Base-by-base conservation (phyloP, 2,888 invertebrate species). In the Erynnis tages region DNA sequence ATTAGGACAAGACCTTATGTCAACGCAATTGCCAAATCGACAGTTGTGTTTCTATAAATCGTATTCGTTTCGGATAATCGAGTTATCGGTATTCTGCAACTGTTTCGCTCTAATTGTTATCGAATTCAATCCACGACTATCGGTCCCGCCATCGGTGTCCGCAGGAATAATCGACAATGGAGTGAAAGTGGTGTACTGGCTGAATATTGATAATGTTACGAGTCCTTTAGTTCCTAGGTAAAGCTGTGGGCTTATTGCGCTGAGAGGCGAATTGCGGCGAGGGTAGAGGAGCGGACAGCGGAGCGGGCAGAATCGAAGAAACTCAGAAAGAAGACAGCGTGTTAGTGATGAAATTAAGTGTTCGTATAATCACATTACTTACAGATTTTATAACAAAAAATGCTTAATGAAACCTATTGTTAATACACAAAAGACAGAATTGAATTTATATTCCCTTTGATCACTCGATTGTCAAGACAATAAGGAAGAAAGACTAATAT, bases 101-200 rank as follows among this genome's bases (percentile, higher is more conserved):
- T 49, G 65, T 71, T 69, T 67, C 71, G 75, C 71, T 75, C 72
- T 65, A 71, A 47, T 73, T 76, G 55, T 58, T 67, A 73, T 69
- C 62, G 60, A 65, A 79, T 76, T 73, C 73, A 70, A 60, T 64
- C 62, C 73, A 71, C 76, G 70, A 64, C 64, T 67, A 73, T 71
- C 74, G 65, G 53, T 47, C 54, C 55, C 56, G 49, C 55, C 57
- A 63, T 66, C 62, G 57, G 53, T 62, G 69, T 60, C 44, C 63
- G 58, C 53, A 54, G 70, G 72, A 74, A 74, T 72, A 72, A 72
- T 67, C 59, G 64, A 60, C 60, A 57, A 56, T 57, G 53, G 56
- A 70, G 82, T 78, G 82, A 82, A 82, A 82, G 82, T 81, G 57
- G 60, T 30, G 53, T 57, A 56, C 58, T 56, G 58, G 55, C 60